These are phyloP conservation scores for Plumapathes pennacea DNA, from an alignment of 92 coral and sea anemone species.

Conservation along the genomic window DNA sequence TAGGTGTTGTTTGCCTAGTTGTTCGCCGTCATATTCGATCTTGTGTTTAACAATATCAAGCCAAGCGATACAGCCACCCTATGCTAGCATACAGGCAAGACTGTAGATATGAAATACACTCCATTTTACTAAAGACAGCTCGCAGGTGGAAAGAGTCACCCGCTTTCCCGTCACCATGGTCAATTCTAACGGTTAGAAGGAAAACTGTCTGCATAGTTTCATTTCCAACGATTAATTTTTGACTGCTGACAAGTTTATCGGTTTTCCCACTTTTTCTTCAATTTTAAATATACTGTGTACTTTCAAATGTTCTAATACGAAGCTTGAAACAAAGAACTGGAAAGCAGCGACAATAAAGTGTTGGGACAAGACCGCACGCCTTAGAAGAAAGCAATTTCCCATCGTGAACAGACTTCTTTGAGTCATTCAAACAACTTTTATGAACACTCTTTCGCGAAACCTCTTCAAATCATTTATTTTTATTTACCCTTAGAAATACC, in stretches of 20 bases:
- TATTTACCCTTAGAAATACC: conserved; percentile 66
- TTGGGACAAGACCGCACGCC: conserved; percentile 14
- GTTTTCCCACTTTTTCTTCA: conserved; percentile 8
- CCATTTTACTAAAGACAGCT: too few species aligned
- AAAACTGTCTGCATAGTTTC: too few species aligned
- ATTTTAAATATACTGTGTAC: conserved; percentile 10
- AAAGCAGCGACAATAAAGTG: conserved; percentile 18
- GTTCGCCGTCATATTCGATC: too few species aligned
- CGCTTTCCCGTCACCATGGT: conserved; percentile 8
- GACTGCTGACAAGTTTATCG: conserved; percentile 8
- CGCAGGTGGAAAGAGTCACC: conserved; percentile 5
- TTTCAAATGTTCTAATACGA: conserved; percentile 24
- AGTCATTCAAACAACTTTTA: conserved; percentile 48
- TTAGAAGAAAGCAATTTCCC: conserved; percentile 54
- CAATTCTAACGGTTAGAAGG: too few species aligned
- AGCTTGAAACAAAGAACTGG: conserved; percentile 18
- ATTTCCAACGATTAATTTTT: too few species aligned
- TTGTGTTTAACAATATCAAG: too few species aligned
- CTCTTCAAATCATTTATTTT: conserved; percentile 39
- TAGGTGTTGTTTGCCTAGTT: too few species aligned
- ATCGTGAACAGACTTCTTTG: conserved; percentile 36
- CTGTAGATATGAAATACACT: too few species aligned
- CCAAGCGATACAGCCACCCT: too few species aligned
- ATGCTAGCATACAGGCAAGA: too few species aligned
- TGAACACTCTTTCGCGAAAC: conserved; percentile 52